A percentile compares a stretch with the other conserved stretches of the same genome.
phyloP scores from a whole-genome alignment of 2,797 vertebrate genomes.

The Echiichthys vipera region DNA sequence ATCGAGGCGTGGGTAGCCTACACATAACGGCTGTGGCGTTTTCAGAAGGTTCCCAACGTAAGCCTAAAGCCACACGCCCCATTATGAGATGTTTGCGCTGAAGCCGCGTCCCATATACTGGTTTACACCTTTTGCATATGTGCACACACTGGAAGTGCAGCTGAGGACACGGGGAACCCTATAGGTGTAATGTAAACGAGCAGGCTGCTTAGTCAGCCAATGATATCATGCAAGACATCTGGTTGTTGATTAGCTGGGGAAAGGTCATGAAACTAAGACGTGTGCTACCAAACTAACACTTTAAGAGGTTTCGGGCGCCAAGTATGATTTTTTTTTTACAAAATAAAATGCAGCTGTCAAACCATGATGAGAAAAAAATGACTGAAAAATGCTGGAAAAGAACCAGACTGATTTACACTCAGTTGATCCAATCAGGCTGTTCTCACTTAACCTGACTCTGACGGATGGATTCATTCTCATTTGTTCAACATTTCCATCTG shows the following conservation, averaged over 20 bases:
- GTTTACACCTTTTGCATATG: slow-evolving; percentile 1
- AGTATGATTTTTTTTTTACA: no score
- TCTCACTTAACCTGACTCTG: no score
- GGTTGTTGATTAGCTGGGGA: not conserved
- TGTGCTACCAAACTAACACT: not conserved
- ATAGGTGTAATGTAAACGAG: not conserved
- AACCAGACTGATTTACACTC: not conserved
- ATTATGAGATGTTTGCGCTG: not conserved
- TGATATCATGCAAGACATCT: not conserved
- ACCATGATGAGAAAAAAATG: no score
- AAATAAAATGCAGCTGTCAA: not conserved
- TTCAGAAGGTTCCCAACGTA: not conserved
- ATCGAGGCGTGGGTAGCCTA: slow-evolving; percentile 24
- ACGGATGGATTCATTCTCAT: no score
- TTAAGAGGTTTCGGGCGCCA: not conserved
- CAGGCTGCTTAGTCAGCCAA: no score
- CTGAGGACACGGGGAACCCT: slow-evolving; percentile 4
- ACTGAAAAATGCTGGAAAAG: not conserved
- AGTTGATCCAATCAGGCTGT: no score
- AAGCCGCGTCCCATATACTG: not conserved
- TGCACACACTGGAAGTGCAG: not conserved
- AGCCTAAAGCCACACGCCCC: slow-evolving; percentile 11
- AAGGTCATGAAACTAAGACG: not conserved
- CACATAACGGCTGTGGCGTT: slow-evolving; percentile 9
- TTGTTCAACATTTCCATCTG: no score